A percentile compares a stretch with the other conserved stretches of the same genome.
phyloP scores from a whole-genome alignment of 2,113 vertebrate genomes.

The Syngnathus typhle region DNA sequence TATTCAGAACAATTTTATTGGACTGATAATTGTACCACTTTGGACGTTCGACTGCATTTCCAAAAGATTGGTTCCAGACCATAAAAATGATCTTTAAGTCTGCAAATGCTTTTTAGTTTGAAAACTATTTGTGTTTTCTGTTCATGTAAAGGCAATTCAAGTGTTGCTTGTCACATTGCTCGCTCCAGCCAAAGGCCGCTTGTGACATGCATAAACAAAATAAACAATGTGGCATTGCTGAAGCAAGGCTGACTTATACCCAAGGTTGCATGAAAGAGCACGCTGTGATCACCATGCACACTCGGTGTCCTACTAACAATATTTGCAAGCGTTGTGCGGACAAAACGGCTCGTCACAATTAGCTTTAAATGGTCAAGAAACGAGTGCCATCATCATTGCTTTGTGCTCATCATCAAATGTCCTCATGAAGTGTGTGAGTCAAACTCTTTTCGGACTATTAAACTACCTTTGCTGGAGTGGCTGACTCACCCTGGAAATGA shows the following conservation, averaged over 20 bases:
- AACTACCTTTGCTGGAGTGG: slow-evolving; percentile 19
- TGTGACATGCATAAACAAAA: neutral
- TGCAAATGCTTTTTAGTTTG: neutral
- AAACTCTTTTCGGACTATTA: slow-evolving; percentile 20
- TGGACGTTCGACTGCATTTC: neutral
- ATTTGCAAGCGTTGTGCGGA: neutral
- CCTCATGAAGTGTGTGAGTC: slow-evolving; percentile 11
- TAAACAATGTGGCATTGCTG: neutral
- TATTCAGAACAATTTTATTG: neutral
- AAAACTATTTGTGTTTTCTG: neutral
- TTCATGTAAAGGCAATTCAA: neutral
- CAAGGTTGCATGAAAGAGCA: neutral
- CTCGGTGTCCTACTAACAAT: neutral
- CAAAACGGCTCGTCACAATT: neutral
- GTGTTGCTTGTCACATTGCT: neutral
- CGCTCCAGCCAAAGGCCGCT: neutral
- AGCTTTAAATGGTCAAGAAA: slow-evolving; percentile 9
- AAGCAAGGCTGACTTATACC: neutral
- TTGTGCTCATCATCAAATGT: slow-evolving; percentile 19
- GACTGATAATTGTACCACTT: neutral
- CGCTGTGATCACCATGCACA: neutral
- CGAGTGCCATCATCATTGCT: slow-evolving; percentile 2
- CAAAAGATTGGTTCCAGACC: neutral
- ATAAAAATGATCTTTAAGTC: neutral
- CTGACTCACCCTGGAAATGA: slow-evolving; percentile 8